phyloP scores from a whole-genome alignment of 2,888 invertebrate species.

The Helleia helle region DNA sequence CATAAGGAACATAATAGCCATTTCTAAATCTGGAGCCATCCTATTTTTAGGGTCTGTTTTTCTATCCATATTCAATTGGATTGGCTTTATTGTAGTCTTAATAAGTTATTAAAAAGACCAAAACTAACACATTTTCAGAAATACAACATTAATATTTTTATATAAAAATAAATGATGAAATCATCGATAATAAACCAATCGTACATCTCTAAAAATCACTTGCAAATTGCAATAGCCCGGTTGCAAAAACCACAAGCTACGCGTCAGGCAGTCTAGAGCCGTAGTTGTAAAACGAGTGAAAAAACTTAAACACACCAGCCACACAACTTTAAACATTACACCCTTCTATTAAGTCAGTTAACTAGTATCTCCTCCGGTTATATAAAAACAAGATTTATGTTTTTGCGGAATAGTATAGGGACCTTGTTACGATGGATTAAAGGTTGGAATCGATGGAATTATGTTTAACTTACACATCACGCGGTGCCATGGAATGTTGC shows the following conservation, averaged over 20 bases:
- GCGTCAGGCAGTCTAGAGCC: slow-evolving; percentile 63
- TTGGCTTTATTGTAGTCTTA: no score
- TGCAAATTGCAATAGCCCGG: slow-evolving; percentile 42
- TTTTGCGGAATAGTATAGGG: slow-evolving; percentile 9
- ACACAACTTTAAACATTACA: slow-evolving; percentile 29
- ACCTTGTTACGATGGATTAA: slow-evolving; percentile 11
- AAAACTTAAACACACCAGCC: slow-evolving; percentile 27
- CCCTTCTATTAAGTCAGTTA: slow-evolving; percentile 16
- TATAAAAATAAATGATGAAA: not conserved
- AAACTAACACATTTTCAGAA: no score
- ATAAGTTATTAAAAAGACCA: no score
- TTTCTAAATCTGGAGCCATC: no score
- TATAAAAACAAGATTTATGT: slow-evolving; percentile 18
- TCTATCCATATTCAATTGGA: no score
- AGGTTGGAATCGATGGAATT: slow-evolving; percentile 8
- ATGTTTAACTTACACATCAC: slow-evolving; percentile 17
- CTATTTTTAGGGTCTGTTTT: no score
- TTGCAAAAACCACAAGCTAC: slow-evolving; percentile 57
- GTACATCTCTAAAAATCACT: slow-evolving; percentile 41
- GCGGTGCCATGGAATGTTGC: slow-evolving; percentile 23
- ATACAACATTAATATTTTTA: no score
- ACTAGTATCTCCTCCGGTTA: not conserved
- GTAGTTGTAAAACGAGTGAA: slow-evolving; percentile 42
- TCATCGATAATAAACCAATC: slow-evolving; percentile 11
- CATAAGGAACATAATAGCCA: no score